These are phyloP conservation scores for Vombatus ursinus DNA, from an alignment of 2,113 vertebrate genomes.

Conservation along the genomic window DNA sequence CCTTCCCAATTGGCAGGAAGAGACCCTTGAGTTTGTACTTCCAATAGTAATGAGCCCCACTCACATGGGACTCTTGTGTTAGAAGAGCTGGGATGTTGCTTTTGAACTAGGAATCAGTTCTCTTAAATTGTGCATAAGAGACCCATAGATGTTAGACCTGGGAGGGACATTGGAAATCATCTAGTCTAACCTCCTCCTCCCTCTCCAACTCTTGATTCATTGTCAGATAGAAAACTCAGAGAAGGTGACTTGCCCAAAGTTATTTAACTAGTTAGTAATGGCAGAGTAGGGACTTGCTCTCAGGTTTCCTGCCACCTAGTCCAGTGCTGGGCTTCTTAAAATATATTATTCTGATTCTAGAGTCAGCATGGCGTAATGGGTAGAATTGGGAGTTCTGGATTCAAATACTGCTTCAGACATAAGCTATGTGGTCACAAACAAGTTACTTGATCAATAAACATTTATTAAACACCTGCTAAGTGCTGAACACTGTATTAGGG, in stretches of 20 bases:
- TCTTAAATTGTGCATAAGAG: no score
- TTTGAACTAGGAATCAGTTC: slow-evolving; percentile 4
- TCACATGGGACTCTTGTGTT: background rate
- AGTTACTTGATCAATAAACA: no score
- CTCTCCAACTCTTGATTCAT: background rate
- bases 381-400: no score
- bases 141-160: background rate
- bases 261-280: background rate
- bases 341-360: no score
- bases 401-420: no score
- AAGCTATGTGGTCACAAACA: no score
- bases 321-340: no score
- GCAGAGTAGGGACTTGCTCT: background rate
- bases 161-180: slow-evolving; percentile 30
- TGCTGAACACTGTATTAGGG: no score
- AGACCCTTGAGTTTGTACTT: slow-evolving; percentile 11
- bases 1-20: background rate
- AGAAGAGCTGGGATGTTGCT: background rate
- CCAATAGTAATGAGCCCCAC: background rate
- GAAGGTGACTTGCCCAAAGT: slow-evolving; percentile 26
- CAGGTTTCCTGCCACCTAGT: no score
- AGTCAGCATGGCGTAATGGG: no score
- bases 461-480: no score
- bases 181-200: background rate
- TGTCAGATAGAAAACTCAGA: background rate